Evolutionary conservation across 2,113 vertebrate genomes (phyloP).

Genomic region (Aphelocoma coerulescens): DNA sequence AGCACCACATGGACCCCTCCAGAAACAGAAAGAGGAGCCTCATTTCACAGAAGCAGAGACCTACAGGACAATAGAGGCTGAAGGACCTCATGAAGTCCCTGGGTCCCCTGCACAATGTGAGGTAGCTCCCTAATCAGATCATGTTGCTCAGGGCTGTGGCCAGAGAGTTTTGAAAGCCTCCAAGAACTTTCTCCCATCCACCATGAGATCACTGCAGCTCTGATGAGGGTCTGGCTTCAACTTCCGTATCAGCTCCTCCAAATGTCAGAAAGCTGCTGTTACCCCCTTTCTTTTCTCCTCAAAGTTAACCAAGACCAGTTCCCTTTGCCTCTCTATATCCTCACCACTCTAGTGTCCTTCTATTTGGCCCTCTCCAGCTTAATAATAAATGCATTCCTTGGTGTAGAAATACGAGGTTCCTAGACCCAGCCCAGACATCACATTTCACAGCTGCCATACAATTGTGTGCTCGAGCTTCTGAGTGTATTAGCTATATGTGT

Average conservation of each 20-base stretch:
- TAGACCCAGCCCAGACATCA: neutral
- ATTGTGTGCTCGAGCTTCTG: neutral
- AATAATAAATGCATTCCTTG: neutral
- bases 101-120: neutral
- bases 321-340: neutral
- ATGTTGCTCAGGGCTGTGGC: neutral
- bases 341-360: neutral
- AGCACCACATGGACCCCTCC: neutral
- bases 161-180: neutral
- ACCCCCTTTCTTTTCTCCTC: neutral
- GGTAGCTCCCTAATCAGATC: neutral
- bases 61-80: neutral
- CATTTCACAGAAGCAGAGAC: neutral
- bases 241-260: neutral
- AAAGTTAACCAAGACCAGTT: neutral
- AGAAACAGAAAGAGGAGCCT: neutral
- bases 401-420: neutral
- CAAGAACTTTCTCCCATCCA: neutral
- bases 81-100: neutral
- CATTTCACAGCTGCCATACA: neutral
- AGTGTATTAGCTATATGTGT: neutral
- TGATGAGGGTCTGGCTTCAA: neutral
- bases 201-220: neutral
- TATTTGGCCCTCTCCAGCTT: neutral
- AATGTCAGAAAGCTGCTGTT: neutral